Percentiles rank a stretch among this genome's conserved stretches.
These are phyloP conservation scores for Tenthredo amoena DNA, from an alignment of 2,888 invertebrate species.

Conservation along the genomic window DNA sequence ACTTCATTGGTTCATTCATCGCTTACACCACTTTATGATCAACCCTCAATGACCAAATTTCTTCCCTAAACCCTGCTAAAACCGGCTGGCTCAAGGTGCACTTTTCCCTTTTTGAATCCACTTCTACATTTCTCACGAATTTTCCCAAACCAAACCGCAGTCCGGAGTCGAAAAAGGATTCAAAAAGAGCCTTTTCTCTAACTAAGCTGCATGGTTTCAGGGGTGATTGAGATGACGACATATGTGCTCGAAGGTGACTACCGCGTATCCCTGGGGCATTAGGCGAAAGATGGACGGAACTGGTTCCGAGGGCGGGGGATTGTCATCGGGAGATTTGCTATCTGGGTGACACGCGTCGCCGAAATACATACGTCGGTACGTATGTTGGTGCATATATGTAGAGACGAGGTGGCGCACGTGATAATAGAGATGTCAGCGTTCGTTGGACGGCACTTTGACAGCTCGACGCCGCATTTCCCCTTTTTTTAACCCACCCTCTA, in stretches of 20 bases:
- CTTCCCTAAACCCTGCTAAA: background rate
- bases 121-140: background rate
- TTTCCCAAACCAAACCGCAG: background rate
- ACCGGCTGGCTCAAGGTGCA: background rate
- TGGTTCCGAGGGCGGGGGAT: slow-evolving; percentile 69
- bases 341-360: slow-evolving; percentile 74
- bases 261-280: slow-evolving; percentile 32
- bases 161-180: background rate
- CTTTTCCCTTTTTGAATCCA: background rate
- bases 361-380: slow-evolving; percentile 8
- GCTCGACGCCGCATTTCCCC: slow-evolving; percentile 59
- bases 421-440: slow-evolving; percentile 78
- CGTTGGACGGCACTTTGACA: slow-evolving; percentile 72
- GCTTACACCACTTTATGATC: slow-evolving; percentile 32
- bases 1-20: slow-evolving; percentile 48
- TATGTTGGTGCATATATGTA: background rate
- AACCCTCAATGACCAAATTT: slow-evolving; percentile 22
- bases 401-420: slow-evolving; percentile 64
- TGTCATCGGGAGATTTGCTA: slow-evolving; percentile 76
- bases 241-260: slow-evolving; percentile 34
- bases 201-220: background rate
- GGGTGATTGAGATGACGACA: slow-evolving; percentile 15
- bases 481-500: slow-evolving; percentile 22
- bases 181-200: background rate
- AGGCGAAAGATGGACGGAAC: slow-evolving; percentile 59